Base-by-base conservation (phyloP, 2,888 invertebrate species). In the Lithosia quadra region DNA sequence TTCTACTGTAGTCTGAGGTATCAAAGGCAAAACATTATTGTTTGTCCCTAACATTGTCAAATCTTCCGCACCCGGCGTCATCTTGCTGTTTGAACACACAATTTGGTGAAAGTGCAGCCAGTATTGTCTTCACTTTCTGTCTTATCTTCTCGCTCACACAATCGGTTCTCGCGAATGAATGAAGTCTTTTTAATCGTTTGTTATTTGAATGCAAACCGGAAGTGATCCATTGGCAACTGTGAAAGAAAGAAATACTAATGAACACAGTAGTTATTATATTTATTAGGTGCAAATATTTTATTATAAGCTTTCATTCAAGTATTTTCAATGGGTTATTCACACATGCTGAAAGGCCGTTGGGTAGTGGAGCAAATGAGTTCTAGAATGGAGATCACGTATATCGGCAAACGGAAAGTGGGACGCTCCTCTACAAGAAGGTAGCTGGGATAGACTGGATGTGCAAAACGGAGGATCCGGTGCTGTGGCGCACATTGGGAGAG, bases 1-100 rank as follows among this genome's bases (percentile, higher is more conserved):
- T 77, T 97, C 95, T 68, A 98, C 95, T 15, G 96, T 96, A 58
- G 96, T 95, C 75, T 97, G 95, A 0, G 93, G 91, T 22, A 92
- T 65, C n/a, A 93, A 74, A 18, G 94, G 91, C n/a, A 90, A 83
- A 15, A 94, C 91, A 73, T 95, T 95, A 75, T 95, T 95, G 77
- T 94, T 94, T 13, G 88, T 88, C 53, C 87, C 89, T 64, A 86
- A 71, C 58, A 86, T 82, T n/a, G 82, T 78, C 63, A 82, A 72
- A 18, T 90, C 90, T 71, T 90, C 89, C 65, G 84, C 81, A 58
- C 87, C 87, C 24, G 88, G 89, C 82, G 90, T 89, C 88, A 90
- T 92, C 73, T n/a, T 49, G 67, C 83, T 28, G 73, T 70, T 59
- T 61, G 72, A 67, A 43, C 55, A 59, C 56, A 65, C 80, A 82